These are phyloP conservation scores for Chlamydotis undulata DNA, from an alignment of 2,113 vertebrate genomes.

Conservation along the genomic window DNA sequence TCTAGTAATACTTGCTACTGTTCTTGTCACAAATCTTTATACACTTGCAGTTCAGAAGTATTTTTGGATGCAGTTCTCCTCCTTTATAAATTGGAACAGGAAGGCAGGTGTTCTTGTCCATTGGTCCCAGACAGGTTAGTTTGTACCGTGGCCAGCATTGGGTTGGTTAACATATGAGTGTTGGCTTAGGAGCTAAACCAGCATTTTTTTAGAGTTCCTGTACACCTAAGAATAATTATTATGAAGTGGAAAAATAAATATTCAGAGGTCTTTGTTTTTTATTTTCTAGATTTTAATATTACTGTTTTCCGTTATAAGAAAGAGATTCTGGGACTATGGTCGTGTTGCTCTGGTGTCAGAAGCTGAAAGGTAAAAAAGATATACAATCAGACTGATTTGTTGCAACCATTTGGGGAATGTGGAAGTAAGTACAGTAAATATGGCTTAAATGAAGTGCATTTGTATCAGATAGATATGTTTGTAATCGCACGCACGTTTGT, in stretches of 20 bases:
- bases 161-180: background rate
- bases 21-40: background rate
- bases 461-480: background rate
- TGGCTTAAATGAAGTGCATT: background rate
- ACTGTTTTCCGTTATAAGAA: slow-evolving; percentile 88
- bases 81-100: background rate
- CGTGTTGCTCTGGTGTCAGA: slow-evolving; percentile 91
- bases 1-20: background rate
- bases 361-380: slow-evolving; percentile 76
- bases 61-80: background rate
- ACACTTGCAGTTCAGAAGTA: background rate
- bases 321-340: slow-evolving; percentile 92
- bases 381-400: background rate
- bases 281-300: slow-evolving; percentile 82
- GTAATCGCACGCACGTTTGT: background rate
- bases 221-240: background rate
- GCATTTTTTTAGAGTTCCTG: background rate
- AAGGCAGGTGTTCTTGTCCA: background rate
- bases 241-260: background rate
- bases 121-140: background rate
- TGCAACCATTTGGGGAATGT: background rate
- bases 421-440: background rate
- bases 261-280: background rate
- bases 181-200: background rate
- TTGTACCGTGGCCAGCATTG: background rate